phyloP scores from a whole-genome alignment of 1,140 invertebrate species.

The Hetaerina americana region DNA sequence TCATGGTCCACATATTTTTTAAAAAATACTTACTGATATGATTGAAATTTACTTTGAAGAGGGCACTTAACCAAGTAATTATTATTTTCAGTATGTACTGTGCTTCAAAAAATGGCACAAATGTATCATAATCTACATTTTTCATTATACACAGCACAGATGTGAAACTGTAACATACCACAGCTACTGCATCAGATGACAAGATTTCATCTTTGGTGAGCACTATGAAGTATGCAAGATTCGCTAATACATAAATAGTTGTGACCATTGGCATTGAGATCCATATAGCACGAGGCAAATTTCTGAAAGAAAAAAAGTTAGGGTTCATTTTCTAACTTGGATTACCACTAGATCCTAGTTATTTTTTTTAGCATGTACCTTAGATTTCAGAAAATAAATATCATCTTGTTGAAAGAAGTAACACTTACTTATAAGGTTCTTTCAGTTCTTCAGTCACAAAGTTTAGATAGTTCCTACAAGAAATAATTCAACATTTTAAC shows the following conservation, averaged over 20 bases:
- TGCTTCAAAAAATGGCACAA: slow-evolving; percentile 6
- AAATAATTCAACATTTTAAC: slow-evolving; percentile 12
- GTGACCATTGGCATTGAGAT: slow-evolving; percentile 87
- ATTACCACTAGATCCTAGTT: background rate
- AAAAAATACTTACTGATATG: slow-evolving; percentile 7
- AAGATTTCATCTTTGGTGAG: slow-evolving; percentile 69
- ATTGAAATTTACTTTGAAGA: slow-evolving; percentile 9
- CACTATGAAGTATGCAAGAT: slow-evolving; percentile 87
- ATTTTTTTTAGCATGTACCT: too few species aligned
- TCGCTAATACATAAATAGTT: slow-evolving; percentile 80
- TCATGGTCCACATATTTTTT: too few species aligned
- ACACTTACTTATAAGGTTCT: slow-evolving; percentile 70
- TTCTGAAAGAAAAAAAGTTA: slow-evolving; percentile 40
- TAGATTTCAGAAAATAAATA: too few species aligned
- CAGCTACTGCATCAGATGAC: slow-evolving; percentile 82
- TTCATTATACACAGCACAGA: too few species aligned
- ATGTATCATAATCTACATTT: too few species aligned
- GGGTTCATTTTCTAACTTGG: background rate
- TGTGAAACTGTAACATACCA: slow-evolving; percentile 47
- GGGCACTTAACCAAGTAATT: background rate
- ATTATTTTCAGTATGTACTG: background rate
- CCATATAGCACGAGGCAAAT: slow-evolving; percentile 87
- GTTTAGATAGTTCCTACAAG: slow-evolving; percentile 78
- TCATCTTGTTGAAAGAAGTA: too few species aligned
- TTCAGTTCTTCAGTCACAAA: slow-evolving; percentile 94